Evolutionary conservation across 2,797 vertebrate genomes (phyloP).

Genomic region (Diplodus sargus): DNA sequence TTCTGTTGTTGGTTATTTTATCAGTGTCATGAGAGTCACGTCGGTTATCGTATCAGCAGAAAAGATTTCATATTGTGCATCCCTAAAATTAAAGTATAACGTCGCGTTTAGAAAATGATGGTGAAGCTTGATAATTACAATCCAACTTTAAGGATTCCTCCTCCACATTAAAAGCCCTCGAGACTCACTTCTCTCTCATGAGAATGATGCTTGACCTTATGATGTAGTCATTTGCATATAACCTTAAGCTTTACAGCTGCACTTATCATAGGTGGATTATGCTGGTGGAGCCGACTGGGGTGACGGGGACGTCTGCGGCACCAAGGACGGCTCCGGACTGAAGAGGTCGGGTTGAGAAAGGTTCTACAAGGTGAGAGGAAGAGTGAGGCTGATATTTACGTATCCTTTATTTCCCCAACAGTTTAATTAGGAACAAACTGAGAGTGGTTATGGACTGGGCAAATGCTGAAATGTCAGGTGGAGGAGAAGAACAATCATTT

Average conservation of each 20-base stretch:
- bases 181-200: conserved; percentile 15
- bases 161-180: conserved; percentile 39
- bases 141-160: conserved; percentile 37
- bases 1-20: too few relatives aligned
- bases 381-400: not conserved
- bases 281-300: conserved; percentile 22
- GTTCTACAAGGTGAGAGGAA: conserved; percentile 9
- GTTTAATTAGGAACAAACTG: conserved; percentile 18
- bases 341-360: not conserved
- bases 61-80: too few relatives aligned
- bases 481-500: not conserved
- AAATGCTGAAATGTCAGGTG: not conserved
- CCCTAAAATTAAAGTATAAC: not conserved
- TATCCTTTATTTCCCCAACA: not conserved
- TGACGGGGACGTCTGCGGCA: conserved; percentile 22
- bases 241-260: conserved; percentile 53
- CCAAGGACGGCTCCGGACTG: conserved; percentile 17
- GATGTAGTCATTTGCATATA: conserved; percentile 65
- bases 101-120: conserved; percentile 7
- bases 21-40: too few relatives aligned
- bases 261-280: conserved; percentile 35
- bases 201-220: conserved; percentile 58
- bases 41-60: too few relatives aligned
- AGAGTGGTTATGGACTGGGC: not conserved
- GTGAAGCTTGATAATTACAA: conserved; percentile 31